Percentiles rank a stretch among this genome's conserved stretches.
Conservation (phyloP, 2,888 invertebrate genomes). For the Rhorus exstirpatorius region DNA sequence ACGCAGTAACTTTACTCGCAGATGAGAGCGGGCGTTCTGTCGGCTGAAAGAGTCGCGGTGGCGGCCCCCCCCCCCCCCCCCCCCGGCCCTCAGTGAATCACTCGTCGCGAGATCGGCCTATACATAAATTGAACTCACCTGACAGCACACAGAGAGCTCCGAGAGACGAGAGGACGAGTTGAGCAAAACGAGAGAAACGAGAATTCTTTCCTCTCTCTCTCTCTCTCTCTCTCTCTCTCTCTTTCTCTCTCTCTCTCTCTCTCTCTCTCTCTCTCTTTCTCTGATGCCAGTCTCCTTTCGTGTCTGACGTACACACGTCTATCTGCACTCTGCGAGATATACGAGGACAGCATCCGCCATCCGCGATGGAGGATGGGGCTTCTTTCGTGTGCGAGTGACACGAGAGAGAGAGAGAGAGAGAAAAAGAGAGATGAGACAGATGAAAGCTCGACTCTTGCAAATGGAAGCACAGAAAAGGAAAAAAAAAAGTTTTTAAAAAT, state of each 20-base stretch:
- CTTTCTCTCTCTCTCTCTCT: conserved; percentile 57
- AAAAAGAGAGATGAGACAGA: conserved; percentile 34
- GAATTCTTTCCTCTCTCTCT: conserved; percentile 66
- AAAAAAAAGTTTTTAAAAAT: conserved; percentile 7
- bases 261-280: conserved; percentile 63
- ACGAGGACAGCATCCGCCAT: conserved; percentile 62
- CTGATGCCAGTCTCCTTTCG: conserved; percentile 71
- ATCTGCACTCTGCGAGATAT: conserved; percentile 49
- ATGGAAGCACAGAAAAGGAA: neutral
- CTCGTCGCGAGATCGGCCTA: conserved; percentile 72
- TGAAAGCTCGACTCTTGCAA: conserved; percentile 37
- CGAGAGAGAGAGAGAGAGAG: conserved; percentile 13
- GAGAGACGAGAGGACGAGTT: conserved; percentile 66
- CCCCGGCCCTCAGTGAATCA: conserved; percentile 67
- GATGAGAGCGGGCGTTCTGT: conserved; percentile 45
- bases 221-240: conserved; percentile 53
- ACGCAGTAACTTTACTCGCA: conserved; percentile 67
- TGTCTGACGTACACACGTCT: conserved; percentile 58
- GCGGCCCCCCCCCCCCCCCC: conserved; percentile 28
- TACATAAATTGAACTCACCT: conserved; percentile 74
- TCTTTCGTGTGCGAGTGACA: conserved; percentile 46
- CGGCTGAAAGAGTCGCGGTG: conserved; percentile 57
- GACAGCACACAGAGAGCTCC: conserved; percentile 70
- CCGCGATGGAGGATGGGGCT: conserved; percentile 15
- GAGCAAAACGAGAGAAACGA: conserved; percentile 52